Evolutionary conservation across 2,888 invertebrate species (phyloP).

Genomic region (Hirtodrosophila duncani): DNA sequence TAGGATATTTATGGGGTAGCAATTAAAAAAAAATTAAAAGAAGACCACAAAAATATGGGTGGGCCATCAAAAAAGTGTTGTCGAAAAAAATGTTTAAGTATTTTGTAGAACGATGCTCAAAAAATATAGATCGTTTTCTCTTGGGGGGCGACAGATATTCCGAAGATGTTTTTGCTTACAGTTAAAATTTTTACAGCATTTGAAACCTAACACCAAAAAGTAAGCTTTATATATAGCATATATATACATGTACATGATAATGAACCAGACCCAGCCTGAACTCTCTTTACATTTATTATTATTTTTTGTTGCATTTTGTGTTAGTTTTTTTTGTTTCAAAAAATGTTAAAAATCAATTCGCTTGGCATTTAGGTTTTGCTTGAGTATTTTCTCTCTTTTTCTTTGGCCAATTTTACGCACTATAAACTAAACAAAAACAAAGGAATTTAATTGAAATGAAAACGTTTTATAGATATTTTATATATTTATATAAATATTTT

Average conservation of each 20-base stretch:
- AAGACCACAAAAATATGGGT: constrained; percentile 30
- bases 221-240: constrained; percentile 30
- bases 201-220: constrained; percentile 45
- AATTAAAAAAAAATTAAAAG: constrained; percentile 20
- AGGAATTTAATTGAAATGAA: constrained; percentile 34
- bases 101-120: constrained; percentile 79
- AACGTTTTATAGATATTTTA: constrained; percentile 15
- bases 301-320: constrained; percentile 18
- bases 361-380: constrained; percentile 42
- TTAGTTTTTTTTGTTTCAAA: constrained; percentile 62
- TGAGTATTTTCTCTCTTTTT: constrained; percentile 16
- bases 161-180: constrained; percentile 4
- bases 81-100: not conserved
- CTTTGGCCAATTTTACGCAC: constrained; percentile 60
- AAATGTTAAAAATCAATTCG: constrained; percentile 75
- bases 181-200: constrained; percentile 23
- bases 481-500: constrained; percentile 16
- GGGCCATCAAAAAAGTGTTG: constrained; percentile 47
- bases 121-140: constrained; percentile 77
- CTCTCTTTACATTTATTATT: constrained; percentile 6
- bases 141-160: too few species aligned
- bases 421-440: constrained; percentile 72
- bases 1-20: constrained; percentile 5
- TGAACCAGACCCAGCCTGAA: constrained; percentile 25
- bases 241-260: not conserved